phyloP scores from a whole-genome alignment of 2,797 vertebrate species.

The Serranus cabrilla region DNA sequence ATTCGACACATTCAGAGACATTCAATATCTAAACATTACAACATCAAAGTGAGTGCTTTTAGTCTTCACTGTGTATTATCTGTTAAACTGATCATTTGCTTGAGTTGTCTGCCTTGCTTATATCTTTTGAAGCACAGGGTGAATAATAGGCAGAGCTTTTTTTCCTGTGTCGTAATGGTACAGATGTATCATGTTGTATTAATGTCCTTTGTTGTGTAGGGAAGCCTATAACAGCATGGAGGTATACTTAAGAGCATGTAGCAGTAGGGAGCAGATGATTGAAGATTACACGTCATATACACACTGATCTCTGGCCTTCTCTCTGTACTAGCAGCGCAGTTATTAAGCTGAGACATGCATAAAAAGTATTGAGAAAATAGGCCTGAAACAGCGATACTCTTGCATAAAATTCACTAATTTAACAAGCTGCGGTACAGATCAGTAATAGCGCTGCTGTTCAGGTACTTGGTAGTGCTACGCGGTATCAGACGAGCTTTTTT shows the following conservation, averaged over 20 bases:
- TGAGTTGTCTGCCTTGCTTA: too few relatives aligned
- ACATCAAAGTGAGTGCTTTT: background rate
- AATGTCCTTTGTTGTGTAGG: constrained; percentile 8
- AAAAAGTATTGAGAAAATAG: constrained; percentile 12
- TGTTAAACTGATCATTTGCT: background rate
- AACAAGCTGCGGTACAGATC: constrained; percentile 19
- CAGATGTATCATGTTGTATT: constrained; percentile 1
- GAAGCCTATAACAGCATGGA: constrained; percentile 16
- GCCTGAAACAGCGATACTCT: constrained; percentile 2
- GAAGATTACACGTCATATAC: constrained; percentile 30
- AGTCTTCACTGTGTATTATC: background rate
- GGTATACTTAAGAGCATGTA: constrained; percentile 30
- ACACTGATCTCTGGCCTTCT: constrained; percentile 21
- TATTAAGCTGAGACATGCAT: constrained; percentile 17
- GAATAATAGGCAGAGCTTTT: background rate
- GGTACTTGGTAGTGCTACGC: constrained; percentile 10
- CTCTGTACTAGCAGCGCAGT: background rate
- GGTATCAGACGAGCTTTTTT: constrained; percentile 26
- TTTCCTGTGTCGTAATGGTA: background rate
- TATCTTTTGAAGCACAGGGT: background rate
- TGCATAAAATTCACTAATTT: constrained; percentile 5
- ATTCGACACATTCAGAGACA: too few relatives aligned
- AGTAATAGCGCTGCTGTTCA: constrained; percentile 23
- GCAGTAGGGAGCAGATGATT: constrained; percentile 25
- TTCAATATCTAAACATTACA: background rate